Evolutionary conservation across 2,888 invertebrate species (phyloP).

Genomic region (Sinhomidia bicolor): DNA sequence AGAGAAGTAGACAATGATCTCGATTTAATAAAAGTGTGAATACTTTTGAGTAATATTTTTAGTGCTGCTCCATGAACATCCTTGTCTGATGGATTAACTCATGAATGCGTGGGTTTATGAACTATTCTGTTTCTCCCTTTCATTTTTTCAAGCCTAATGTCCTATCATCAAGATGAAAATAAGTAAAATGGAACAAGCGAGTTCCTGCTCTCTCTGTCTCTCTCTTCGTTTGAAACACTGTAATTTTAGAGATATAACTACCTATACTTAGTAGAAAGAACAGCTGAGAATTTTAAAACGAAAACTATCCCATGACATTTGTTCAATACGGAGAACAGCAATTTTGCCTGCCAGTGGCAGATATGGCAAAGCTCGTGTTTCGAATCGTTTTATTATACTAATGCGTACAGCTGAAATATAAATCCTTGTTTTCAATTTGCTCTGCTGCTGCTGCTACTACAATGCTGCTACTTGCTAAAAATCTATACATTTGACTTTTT

Average conservation of each 20-base stretch:
- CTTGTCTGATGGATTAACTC: constrained; percentile 10
- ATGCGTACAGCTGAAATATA: background rate
- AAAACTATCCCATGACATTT: constrained; percentile 6
- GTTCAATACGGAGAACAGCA: constrained; percentile 26
- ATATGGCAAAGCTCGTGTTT: constrained; percentile 11
- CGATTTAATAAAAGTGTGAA: no score
- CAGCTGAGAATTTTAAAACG: background rate
- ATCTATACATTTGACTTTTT: constrained; percentile 16
- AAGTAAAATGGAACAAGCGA: constrained; percentile 37
- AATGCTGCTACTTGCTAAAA: no score
- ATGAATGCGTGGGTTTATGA: no score
- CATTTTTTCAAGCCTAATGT: background rate
- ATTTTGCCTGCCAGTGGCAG: constrained; percentile 44
- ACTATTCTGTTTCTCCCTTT: background rate
- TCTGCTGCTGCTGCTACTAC: no score
- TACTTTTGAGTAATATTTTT: no score
- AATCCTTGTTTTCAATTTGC: constrained; percentile 35
- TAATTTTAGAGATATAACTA: background rate
- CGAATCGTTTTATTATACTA: constrained; percentile 35
- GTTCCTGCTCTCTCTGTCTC: background rate
- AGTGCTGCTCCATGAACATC: background rate
- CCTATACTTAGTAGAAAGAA: background rate
- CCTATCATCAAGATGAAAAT: background rate
- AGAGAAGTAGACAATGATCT: background rate
- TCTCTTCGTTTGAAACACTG: background rate